These are phyloP conservation scores for Physeter macrocephalus DNA, from an alignment of 2,113 vertebrate species.

Conservation along the genomic window DNA sequence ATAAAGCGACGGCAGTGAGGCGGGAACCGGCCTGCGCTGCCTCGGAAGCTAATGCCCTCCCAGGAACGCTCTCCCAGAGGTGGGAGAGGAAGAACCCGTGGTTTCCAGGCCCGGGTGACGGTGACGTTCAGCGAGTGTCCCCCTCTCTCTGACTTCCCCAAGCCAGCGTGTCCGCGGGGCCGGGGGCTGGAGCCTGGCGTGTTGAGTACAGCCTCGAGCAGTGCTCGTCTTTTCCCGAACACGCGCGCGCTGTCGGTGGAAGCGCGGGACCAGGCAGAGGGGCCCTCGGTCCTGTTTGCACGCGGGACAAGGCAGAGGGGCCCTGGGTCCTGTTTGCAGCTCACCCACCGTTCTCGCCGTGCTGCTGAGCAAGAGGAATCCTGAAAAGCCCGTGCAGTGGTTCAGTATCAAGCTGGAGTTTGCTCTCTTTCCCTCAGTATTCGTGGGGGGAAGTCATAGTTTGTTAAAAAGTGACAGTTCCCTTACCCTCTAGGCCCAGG, in stretches of 20 bases:
- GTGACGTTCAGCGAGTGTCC: background rate
- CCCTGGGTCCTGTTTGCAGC: background rate
- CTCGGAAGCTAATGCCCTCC: background rate
- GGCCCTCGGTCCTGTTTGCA: background rate
- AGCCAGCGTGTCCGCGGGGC: background rate
- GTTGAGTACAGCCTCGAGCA: background rate
- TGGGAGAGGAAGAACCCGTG: background rate
- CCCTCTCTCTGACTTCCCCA: background rate
- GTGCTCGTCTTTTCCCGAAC: background rate
- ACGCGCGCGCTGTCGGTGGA: background rate
- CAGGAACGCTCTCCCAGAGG: background rate
- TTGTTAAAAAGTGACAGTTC: background rate
- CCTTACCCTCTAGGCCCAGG: background rate
- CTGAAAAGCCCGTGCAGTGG: background rate
- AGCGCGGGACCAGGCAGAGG: background rate
- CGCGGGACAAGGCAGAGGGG: too few species aligned
- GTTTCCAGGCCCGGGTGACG: background rate
- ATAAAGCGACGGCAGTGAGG: background rate
- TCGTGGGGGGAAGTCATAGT: background rate
- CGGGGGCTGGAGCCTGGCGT: background rate
- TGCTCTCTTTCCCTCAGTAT: background rate
- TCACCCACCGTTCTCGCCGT: accelerated
- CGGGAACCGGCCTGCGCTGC: too few species aligned
- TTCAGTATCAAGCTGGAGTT: background rate
- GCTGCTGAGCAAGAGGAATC: background rate